These are phyloP conservation scores for Zophobas atratus DNA, from an alignment of 1,140 invertebrate species.

Conservation along the genomic window DNA sequence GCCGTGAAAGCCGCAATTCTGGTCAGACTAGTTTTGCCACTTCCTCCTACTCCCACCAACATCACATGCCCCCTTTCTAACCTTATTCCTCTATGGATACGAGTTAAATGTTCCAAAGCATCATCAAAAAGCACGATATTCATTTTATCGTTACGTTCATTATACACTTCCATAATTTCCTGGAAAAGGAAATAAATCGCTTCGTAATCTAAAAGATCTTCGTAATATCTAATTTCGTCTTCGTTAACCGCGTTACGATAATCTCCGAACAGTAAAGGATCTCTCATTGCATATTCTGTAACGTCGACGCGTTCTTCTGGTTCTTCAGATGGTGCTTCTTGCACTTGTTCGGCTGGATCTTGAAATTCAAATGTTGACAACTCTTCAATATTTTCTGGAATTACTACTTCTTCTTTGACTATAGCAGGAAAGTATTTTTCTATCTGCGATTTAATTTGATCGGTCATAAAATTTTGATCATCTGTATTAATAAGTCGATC, in stretches of 20 bases:
- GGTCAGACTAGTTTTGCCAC: slow-evolving; percentile 85
- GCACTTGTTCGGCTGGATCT: slow-evolving; percentile 55
- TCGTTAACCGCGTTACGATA: slow-evolving; percentile 84
- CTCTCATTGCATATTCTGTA: slow-evolving; percentile 80
- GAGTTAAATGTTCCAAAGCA: slow-evolving; percentile 89
- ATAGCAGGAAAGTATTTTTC: slow-evolving; percentile 68
- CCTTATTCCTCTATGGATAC: slow-evolving; percentile 86
- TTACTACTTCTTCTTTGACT: slow-evolving; percentile 34
- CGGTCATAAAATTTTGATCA: slow-evolving; percentile 70
- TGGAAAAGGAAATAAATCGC: slow-evolving; percentile 88
- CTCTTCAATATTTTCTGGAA: slow-evolving; percentile 49
- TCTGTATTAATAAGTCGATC: slow-evolving; percentile 86
- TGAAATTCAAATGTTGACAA: slow-evolving; percentile 54
- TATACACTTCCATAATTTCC: slow-evolving; percentile 92
- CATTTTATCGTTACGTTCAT: slow-evolving; percentile 79
- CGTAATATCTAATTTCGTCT: slow-evolving; percentile 84
- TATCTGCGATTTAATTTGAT: slow-evolving; percentile 71
- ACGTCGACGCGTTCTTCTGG: slow-evolving; percentile 69
- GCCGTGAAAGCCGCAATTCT: slow-evolving; percentile 83
- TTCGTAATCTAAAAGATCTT: slow-evolving; percentile 91
- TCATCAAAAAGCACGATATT: slow-evolving; percentile 91
- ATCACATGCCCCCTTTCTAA: slow-evolving; percentile 89
- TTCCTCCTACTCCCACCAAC: slow-evolving; percentile 88
- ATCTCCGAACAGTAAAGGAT: slow-evolving; percentile 91
- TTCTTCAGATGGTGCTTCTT: slow-evolving; percentile 67